phyloP scores from a whole-genome alignment of 2,888 invertebrate genomes.

The Drymonia ruficornis region DNA sequence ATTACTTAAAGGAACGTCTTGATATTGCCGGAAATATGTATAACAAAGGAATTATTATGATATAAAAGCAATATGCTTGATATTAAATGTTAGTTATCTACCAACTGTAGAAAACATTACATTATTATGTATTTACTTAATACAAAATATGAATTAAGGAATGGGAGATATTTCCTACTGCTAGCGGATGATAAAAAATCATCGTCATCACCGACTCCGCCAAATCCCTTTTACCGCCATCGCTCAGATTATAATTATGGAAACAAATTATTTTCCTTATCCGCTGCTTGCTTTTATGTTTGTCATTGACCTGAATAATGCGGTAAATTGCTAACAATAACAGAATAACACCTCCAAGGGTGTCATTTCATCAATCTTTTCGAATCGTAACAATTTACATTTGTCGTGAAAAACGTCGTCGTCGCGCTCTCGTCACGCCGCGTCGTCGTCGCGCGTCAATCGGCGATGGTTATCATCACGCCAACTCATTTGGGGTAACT shows the following conservation, averaged over 20 bases:
- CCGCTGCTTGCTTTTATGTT: neutral
- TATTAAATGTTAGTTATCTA: too few relatives aligned
- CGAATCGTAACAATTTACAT: slow-evolving; percentile 38
- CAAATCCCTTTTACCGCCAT: neutral
- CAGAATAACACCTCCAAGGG: slow-evolving; percentile 24
- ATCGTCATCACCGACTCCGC: too few relatives aligned
- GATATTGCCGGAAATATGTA: too few relatives aligned
- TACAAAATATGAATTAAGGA: too few relatives aligned
- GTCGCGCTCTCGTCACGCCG: slow-evolving; percentile 15
- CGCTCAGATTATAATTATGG: neutral
- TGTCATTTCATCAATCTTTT: slow-evolving; percentile 26
- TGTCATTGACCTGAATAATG: slow-evolving; percentile 13
- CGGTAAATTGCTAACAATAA: slow-evolving; percentile 29
- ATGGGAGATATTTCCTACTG: too few relatives aligned
- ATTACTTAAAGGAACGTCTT: too few relatives aligned
- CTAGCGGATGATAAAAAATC: too few relatives aligned
- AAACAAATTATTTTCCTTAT: neutral
- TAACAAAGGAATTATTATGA: too few relatives aligned
- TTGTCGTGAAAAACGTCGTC: slow-evolving; percentile 12
- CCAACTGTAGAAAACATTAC: too few relatives aligned
- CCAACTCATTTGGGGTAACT: slow-evolving; percentile 39
- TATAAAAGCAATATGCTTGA: too few relatives aligned
- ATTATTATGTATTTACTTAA: too few relatives aligned
- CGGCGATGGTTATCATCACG: slow-evolving; percentile 49
- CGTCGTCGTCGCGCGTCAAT: slow-evolving; percentile 38